These are phyloP conservation scores for Drosophila borborema DNA, from an alignment of 2,888 invertebrate species.

Conservation along the genomic window DNA sequence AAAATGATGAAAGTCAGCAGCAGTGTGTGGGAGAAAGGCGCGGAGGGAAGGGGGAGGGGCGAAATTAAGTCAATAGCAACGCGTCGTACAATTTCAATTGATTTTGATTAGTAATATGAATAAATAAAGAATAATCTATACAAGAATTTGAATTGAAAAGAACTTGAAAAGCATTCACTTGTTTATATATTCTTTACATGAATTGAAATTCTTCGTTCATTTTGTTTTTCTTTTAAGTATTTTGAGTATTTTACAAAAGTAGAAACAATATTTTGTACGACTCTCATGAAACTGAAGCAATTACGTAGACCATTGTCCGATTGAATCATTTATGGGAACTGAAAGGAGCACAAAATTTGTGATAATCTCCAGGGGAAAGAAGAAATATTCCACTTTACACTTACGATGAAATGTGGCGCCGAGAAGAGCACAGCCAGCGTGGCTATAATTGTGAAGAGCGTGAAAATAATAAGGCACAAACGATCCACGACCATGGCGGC, in stretches of 20 bases:
- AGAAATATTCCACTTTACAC: constrained; percentile 33
- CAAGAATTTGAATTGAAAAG: constrained; percentile 27
- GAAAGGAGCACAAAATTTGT: constrained; percentile 11
- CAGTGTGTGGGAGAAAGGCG: not conserved
- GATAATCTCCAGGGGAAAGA: not conserved
- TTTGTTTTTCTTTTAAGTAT: not conserved
- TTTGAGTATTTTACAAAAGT: constrained; percentile 55
- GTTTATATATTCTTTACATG: constrained; percentile 55
- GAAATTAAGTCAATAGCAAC: constrained; percentile 26
- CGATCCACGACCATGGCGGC: constrained; percentile 99
- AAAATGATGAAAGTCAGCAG: constrained; percentile 11
- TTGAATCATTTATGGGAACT: constrained; percentile 79
- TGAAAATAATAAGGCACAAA: constrained; percentile 99
- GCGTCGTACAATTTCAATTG: constrained; percentile 40
- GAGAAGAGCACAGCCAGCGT: constrained; percentile 98
- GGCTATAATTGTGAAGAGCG: constrained; percentile 98
- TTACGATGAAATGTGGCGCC: constrained; percentile 97
- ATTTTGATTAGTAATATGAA: not conserved
- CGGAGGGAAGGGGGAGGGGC: not conserved
- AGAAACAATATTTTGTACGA: constrained; percentile 68
- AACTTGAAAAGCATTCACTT: constrained; percentile 48
- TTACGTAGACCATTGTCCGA: constrained; percentile 31
- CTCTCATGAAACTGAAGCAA: constrained; percentile 46
- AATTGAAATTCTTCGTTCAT: constrained; percentile 5
- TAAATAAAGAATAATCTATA: not conserved